These are phyloP conservation scores for Cichladusa arquata DNA, from an alignment of 2,113 vertebrate genomes.

Conservation along the genomic window DNA sequence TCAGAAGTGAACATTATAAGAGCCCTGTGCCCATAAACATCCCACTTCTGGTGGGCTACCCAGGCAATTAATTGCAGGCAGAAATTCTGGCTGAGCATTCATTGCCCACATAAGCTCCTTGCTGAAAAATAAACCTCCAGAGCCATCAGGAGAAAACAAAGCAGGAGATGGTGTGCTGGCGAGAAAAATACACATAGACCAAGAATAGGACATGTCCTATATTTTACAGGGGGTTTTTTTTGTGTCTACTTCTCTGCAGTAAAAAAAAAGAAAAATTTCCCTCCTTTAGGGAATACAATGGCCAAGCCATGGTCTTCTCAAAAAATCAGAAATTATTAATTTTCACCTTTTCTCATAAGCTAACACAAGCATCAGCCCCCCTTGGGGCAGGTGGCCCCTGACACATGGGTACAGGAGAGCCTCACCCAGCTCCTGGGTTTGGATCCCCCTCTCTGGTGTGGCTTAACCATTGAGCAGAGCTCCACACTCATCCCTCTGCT, in stretches of 20 bases:
- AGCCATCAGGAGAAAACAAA: neutral
- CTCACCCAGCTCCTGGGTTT: neutral
- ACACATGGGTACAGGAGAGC: neutral
- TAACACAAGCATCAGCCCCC: neutral
- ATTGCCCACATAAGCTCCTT: slow-evolving; percentile 39
- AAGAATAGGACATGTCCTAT: neutral
- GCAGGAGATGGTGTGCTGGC: neutral
- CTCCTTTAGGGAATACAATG: neutral
- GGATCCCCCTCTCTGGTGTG: neutral
- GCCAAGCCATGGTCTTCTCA: neutral
- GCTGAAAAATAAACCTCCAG: slow-evolving; percentile 54
- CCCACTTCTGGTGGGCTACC: slow-evolving; percentile 67
- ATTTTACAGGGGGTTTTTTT: neutral
- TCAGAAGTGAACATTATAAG: slow-evolving; percentile 70
- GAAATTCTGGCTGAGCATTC: slow-evolving; percentile 49
- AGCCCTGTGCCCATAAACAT: slow-evolving; percentile 68
- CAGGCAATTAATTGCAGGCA: slow-evolving; percentile 59
- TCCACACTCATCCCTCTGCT: slow-evolving; percentile 41
- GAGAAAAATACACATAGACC: slow-evolving; percentile 1
- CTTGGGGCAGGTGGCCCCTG: accelerated
- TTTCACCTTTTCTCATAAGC: neutral
- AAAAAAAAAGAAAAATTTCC: neutral
- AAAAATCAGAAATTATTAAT: neutral
- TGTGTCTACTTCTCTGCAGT: neutral
- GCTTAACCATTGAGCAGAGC: accelerated